Base-by-base conservation (phyloP, 2,113 vertebrate species). In the Toxotes chatareus region DNA sequence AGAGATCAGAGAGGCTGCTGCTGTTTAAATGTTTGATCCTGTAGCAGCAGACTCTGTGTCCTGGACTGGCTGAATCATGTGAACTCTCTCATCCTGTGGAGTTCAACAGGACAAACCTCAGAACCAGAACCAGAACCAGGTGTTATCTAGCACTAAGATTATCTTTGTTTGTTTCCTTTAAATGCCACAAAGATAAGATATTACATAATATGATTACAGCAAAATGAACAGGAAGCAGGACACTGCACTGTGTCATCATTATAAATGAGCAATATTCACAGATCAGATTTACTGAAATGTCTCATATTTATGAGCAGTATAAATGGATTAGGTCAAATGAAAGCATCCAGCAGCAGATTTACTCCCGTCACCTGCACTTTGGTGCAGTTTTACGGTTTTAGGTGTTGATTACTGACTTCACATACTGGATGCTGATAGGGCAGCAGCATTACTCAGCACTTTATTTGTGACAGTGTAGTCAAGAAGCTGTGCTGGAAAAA, bases 1-100 rank as follows among this genome's bases (percentile, higher is more conserved):
- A 40, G 84, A 82, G 89, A 86, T 91, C 82, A 90, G 79, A 84
- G 79, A 60, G 76, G 11, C 14, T 67, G 79, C 82, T 69, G 76
- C 84, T 81, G 86, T 73, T 62, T 31, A 8, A 42, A 60, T 4
- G 67, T 83, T 83, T 89, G 87, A 88, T 90, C 86, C 44, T 8
- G 59, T 21, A 46, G 51, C 82, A 63, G 75, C 14, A 57, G 73
- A 53, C 56, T 62, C 17, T 12, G 27, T 36, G 32, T 78, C 69
- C 64, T 68, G 65, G 47, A 57, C 51, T 40, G 38, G 56, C 51
- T 68, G 46, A 53, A 49, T 57, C 84, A 49, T 7, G 23, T 27
- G 6, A 49, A 32, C 32, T 53, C 66, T 51, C 32, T 64, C 23
- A 65, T 64, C 79, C 64, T 0, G 21, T 56, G 21, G 64, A 57